These are phyloP conservation scores for Eugnorisma glareosa DNA, from an alignment of 2,888 invertebrate genomes.

Conservation along the genomic window DNA sequence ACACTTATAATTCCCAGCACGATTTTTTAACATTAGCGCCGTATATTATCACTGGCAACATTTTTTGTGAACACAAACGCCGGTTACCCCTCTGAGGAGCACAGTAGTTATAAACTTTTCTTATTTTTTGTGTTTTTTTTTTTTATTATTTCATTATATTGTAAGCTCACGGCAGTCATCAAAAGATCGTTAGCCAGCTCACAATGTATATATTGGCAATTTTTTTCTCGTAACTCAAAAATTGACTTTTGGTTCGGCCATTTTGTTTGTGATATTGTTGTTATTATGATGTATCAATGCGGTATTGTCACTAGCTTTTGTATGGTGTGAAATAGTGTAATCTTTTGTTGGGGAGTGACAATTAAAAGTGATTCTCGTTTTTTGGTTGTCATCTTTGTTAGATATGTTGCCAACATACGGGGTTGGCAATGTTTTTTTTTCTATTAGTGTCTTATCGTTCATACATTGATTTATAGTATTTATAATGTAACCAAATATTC, in stretches of 20 bases:
- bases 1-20: constrained; percentile 33
- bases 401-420: constrained; percentile 52
- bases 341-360: constrained; percentile 66
- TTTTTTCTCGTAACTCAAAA: constrained; percentile 87
- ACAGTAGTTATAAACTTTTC: constrained; percentile 76
- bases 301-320: constrained; percentile 68
- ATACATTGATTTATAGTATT: neutral
- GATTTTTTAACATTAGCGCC: constrained; percentile 54
- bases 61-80: constrained; percentile 59
- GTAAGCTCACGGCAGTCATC: constrained; percentile 83
- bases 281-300: constrained; percentile 75
- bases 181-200: constrained; percentile 86
- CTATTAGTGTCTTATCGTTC: neutral
- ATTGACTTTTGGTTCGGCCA: constrained; percentile 70
- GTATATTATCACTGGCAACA: constrained; percentile 53
- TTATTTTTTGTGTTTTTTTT: constrained; percentile 71
- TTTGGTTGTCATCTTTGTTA: constrained; percentile 55
- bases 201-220: constrained; percentile 85
- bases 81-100: constrained; percentile 66
- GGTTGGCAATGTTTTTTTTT: constrained; percentile 29
- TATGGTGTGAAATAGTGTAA: constrained; percentile 71
- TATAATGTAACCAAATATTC: neutral
- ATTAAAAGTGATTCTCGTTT: constrained; percentile 66
- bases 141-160: constrained; percentile 86
- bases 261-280: constrained; percentile 69